Base-by-base conservation (phyloP, 2,113 vertebrate genomes). In the Cyphomyrus discorhynchus region DNA sequence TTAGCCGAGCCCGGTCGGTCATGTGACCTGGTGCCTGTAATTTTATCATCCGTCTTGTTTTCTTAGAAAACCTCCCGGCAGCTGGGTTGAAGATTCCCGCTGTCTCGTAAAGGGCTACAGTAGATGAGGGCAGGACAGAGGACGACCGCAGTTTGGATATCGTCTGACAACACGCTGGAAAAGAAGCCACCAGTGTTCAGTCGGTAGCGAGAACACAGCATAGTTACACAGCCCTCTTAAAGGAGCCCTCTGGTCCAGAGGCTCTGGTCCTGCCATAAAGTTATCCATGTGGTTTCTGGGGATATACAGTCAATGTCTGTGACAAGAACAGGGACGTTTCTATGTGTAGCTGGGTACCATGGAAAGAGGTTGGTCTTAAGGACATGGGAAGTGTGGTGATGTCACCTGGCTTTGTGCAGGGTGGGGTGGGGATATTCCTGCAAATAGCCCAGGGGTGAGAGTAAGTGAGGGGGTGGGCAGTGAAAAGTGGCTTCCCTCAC, bases 11-110 rank as follows among this genome's bases (percentile, higher is more conserved):
- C 8, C 2, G 8, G 24, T 66, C 93, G 80, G 86, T 90, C 93
- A 93, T 93, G 92, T 94, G 92, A 91, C 93, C 92, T 94, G 90
- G 87, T 56, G 88, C 88, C 89, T 92, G 92, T 92, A 94, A 95
- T 93, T 91, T 93, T 93, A 95, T 93, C 91, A 92, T 91, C 92
- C 92, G 27, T 70, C 62, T 31, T 70, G 62, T 70, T 70, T 70
- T 31, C 62, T 70, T 70, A 70, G 62, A 70, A 70, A 70, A 70
- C n/a, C 62, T 70, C n/a, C 62, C 3, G n/a, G n/a, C 62, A 70
- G 62, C 62, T 70, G 62, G 62, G 62, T 27, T 70, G 62, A 70
- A 70, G 62, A 70, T 70, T 70, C 62, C 62, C 3, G 27, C 62
- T 70, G 62, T 70, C 35, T 80, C 5, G 15, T 80, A 39, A 80